Percentiles rank a stretch among this genome's conserved stretches.
Evolutionary conservation across 1,140 invertebrate genomes (phyloP).

Genomic region (Cylas formicarius): DNA sequence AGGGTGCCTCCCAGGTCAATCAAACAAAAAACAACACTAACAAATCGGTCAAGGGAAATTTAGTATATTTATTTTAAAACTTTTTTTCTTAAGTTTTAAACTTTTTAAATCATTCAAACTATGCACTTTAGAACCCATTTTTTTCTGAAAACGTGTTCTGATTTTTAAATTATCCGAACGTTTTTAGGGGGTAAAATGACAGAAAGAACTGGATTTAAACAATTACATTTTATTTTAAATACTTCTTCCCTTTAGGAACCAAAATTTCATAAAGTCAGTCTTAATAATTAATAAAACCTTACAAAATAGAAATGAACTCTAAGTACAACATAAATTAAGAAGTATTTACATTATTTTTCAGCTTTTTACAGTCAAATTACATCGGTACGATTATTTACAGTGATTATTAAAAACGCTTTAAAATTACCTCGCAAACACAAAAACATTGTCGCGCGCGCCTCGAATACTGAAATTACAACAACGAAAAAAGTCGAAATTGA

Average conservation of each 20-base stretch:
- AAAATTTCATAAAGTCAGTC: conserved; percentile 40
- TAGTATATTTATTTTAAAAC: no score
- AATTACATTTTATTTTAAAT: conserved; percentile 38
- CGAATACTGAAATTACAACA: neutral
- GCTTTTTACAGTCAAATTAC: conserved; percentile 29
- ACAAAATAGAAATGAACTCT: conserved; percentile 35
- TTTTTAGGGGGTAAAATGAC: no score
- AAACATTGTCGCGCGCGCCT: neutral
- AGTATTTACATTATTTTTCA: conserved; percentile 36
- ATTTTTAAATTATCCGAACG: no score
- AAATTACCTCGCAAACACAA: conserved; percentile 8
- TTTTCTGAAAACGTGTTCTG: no score
- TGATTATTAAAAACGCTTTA: conserved; percentile 8
- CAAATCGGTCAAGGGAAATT: no score
- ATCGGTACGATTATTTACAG: conserved; percentile 21
- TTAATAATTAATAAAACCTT: conserved; percentile 40
- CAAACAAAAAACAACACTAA: no score
- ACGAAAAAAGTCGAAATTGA: neutral
- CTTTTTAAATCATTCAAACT: no score
- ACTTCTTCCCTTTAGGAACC: conserved; percentile 38
- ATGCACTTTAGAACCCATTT: no score
- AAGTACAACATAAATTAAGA: conserved; percentile 40
- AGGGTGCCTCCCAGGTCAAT: no score
- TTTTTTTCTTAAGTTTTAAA: no score
- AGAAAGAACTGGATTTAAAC: conserved; percentile 15